Base-by-base conservation (phyloP, 2,797 vertebrate species). In the Cossypha heuglini region DNA sequence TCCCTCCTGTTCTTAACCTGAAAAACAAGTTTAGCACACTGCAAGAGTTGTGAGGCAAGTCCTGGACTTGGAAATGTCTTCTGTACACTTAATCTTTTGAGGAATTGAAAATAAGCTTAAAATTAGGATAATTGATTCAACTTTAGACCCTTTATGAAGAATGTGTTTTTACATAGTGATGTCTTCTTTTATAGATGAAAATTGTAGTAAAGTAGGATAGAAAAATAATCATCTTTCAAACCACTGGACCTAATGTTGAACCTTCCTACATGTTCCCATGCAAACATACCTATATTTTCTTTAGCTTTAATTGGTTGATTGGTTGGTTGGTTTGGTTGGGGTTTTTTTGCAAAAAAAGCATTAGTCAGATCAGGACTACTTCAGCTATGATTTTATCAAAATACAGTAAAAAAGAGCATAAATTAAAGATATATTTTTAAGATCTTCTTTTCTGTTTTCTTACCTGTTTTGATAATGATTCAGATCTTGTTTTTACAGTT, bases 91-190 rank as follows among this genome's bases (percentile, higher is more conserved):
- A 57, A 45, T 54, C 24, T 62, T 97, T 69, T 75, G 7, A 82
- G 51, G 55, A 88, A 73, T 63, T 88, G 48, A 96, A 86, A 96
- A 94, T 86, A 96, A 83, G 69, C 68, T 78, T 42, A 3, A 42
- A 42, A 42, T 42, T 93, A 81, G 61, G n/a, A 28, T 61, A 17
- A 59, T 33, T 25, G 20, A 38, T 43, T 84, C 52, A 61, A 29
- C 35, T 77, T 76, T 16, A 49, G 55, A 58, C 58, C 37, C 29
- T 84, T 26, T 86, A 1, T 3, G 4, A 76, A 87, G 19, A 38
- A 9, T 17, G 4, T 57, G n/a, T 8, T 82, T 16, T 40, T 84
- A 5, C 14, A 10, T 16, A 61, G 40, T 43, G 10, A 3, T 38
- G 2, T 61, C 58, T 81, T 68, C 66, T 80, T 95, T 88, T 59